Percentiles rank a stretch among this genome's conserved stretches.
Evolutionary conservation across 1,140 invertebrate genomes (phyloP).

Genomic region (Eurytemora carolleeae): DNA sequence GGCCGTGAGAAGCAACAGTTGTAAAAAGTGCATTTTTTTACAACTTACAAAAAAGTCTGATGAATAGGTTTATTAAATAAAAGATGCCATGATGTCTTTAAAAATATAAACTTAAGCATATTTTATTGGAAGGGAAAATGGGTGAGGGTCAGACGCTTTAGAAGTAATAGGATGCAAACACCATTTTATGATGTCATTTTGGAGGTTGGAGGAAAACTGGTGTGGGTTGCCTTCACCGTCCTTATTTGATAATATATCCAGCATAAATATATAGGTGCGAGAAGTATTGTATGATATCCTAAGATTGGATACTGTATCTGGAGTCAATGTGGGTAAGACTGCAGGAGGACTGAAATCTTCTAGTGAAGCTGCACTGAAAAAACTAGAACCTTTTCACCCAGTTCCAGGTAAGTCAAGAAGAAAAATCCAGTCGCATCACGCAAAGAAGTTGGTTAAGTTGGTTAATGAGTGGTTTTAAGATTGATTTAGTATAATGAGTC

Average conservation of each 20-base stretch:
- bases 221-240: neutral
- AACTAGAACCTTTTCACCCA: neutral
- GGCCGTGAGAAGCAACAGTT: too few species aligned
- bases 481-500: too few species aligned
- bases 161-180: neutral
- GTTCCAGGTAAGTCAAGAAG: too few species aligned
- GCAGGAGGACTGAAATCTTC: slow-evolving; percentile 32
- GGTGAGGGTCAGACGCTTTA: neutral
- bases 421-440: too few species aligned
- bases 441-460: too few species aligned
- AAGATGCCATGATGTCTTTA: neutral
- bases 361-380: slow-evolving; percentile 29
- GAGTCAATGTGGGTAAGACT: slow-evolving; percentile 29
- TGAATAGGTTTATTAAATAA: too few species aligned
- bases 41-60: too few species aligned
- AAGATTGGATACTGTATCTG: slow-evolving; percentile 28
- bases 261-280: slow-evolving; percentile 26
- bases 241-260: neutral
- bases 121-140: neutral
- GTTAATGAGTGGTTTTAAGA: too few species aligned
- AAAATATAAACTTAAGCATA: neutral
- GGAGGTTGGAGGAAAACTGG: neutral
- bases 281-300: slow-evolving; percentile 34
- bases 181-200: too few species aligned
- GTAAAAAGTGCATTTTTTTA: too few species aligned